These are phyloP conservation scores for Pseudobourletiella spinata DNA, from an alignment of 1,140 invertebrate genomes.

Conservation along the genomic window DNA sequence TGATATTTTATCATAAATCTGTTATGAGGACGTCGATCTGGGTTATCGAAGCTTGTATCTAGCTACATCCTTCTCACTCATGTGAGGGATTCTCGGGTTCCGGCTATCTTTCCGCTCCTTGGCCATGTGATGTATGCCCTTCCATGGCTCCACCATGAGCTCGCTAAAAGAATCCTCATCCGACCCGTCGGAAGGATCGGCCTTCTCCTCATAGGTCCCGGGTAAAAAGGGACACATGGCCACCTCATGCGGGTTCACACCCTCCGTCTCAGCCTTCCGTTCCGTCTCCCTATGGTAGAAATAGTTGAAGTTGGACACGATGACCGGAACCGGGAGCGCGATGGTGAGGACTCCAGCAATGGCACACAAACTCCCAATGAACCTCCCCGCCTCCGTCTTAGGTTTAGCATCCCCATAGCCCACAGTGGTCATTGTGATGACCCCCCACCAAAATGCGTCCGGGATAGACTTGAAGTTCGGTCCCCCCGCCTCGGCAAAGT, in stretches of 20 bases:
- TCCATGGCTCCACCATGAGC: no score
- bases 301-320: conserved; percentile 48
- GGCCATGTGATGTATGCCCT: no score
- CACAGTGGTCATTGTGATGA: conserved; percentile 48
- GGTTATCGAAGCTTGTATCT: no score
- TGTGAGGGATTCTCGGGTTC: no score
- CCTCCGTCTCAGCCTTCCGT: not conserved
- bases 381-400: conserved; percentile 38
- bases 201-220: not conserved
- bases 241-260: not conserved
- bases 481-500: conserved; percentile 46
- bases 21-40: no score
- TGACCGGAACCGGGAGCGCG: conserved; percentile 45
- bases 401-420: conserved; percentile 45
- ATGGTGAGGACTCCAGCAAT: conserved; percentile 46
- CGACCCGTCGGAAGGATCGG: no score
- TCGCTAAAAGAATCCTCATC: no score
- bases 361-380: conserved; percentile 45
- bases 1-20: no score
- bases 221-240: not conserved
- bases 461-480: conserved; percentile 39
- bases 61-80: no score
- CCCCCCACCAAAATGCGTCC: conserved; percentile 45
- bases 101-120: no score
- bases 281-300: conserved; percentile 39